Evolutionary conservation across 2,797 vertebrate species (phyloP).

Genomic region (Falco rusticolus): DNA sequence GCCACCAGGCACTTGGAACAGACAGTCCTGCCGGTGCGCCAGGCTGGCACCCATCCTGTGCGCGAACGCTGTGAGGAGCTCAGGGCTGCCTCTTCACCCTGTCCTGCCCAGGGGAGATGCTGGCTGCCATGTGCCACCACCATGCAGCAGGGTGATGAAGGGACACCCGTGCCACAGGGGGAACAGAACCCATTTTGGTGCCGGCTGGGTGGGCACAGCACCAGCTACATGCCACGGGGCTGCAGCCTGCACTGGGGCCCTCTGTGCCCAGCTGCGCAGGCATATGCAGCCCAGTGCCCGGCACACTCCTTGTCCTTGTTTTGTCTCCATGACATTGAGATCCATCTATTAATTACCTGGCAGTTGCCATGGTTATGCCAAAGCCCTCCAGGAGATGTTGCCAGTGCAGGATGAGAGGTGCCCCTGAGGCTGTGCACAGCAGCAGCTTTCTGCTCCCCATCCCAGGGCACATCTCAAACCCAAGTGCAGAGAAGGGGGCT

Average conservation of each 20-base stretch:
- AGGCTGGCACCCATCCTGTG: not conserved
- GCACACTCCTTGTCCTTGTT: not conserved
- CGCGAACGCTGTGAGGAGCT: not conserved
- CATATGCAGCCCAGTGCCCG: fast-evolving
- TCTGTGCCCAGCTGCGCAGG: not conserved
- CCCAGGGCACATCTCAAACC: no score
- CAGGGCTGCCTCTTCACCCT: not conserved
- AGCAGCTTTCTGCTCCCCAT: no score
- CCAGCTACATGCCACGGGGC: not conserved
- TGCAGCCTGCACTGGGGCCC: fast-evolving
- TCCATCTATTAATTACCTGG: not conserved
- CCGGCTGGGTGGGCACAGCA: not conserved
- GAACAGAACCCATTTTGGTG: fast-evolving
- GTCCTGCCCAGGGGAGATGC: not conserved
- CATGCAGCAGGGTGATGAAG: fast-evolving
- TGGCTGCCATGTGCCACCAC: not conserved
- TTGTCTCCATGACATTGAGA: not conserved
- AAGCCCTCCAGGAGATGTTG: not conserved
- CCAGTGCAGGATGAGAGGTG: not conserved
- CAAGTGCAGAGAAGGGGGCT: not conserved
- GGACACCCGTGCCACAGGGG: fast-evolving
- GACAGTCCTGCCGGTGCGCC: not conserved
- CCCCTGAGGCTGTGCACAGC: no score
- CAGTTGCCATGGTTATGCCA: not conserved
- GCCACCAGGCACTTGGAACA: not conserved